Evolutionary conservation across 37 sponge, comb jelly and placozoan genomes (phyloP), one percentile per base, ranked within the genome.

Genomic region (Lycopodina hypogea): DNA sequence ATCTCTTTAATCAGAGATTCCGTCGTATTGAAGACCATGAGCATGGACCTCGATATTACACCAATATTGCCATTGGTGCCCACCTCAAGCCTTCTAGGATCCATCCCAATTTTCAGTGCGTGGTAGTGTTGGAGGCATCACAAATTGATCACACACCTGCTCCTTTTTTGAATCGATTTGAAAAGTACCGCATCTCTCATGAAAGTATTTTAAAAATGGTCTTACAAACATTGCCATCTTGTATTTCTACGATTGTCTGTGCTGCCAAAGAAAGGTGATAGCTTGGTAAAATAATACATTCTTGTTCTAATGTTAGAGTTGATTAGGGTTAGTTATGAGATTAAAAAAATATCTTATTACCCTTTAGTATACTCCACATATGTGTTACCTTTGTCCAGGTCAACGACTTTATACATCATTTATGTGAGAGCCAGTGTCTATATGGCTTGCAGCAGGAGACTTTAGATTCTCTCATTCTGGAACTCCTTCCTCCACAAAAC

Each of bases 61-160:
- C 94, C 28, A 93, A 90, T 76, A 89, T 93, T 77, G 94, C 90
- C 42, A 93, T 90, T 78, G 94, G 94, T 9, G 85, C 90, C 35
- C 90, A 93, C 64, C 52, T 83, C 69, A 83, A 83, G 41, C 90
- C 90, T 0, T 93, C 85, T 69, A 28, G 88, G 38, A 88, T 93
- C 24, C 73, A 93, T 38, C 85, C 80, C 64, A 67, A 81, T 37
- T 93, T 93, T 48, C 88, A 87, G 82, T 93, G 94, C 74, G 66
- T 93, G 18, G 94, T 93, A 21, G 81, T 88, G 22, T 36, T 93
- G 28, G 81, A 84, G 59, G 53, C 87, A 69, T 86, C 87, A 23
- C 90, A 93, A 35, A 59, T 93, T 11, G 50, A 75, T 0, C 18
- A 62, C 55, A 87, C 94, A 60, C 94, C 94, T 24, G 82, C 94